Conservation (phyloP, 2,797 vertebrate species). For the Siniperca obscura region DNA sequence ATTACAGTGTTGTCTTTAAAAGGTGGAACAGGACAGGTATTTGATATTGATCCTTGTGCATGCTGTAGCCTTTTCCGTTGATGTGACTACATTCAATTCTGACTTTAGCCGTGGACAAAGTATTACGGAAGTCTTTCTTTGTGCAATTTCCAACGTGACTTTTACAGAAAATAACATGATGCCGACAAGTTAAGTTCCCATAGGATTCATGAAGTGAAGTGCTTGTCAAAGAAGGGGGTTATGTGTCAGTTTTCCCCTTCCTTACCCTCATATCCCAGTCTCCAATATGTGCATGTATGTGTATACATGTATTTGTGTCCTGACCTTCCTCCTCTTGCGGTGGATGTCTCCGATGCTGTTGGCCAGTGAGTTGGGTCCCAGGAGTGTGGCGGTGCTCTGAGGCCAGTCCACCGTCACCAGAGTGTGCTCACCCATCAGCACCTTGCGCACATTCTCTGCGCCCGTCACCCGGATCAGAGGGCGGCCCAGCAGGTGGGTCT, state of each 20-base stretch:
- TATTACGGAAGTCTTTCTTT: not conserved
- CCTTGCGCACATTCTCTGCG: slow-evolving; percentile 94
- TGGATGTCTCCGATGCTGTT: slow-evolving; percentile 98
- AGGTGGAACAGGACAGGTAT: not conserved
- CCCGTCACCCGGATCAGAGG: slow-evolving; percentile 95
- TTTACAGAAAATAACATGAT: too few species aligned
- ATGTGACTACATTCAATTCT: too few species aligned
- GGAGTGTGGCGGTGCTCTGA: slow-evolving; percentile 92
- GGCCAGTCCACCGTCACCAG: slow-evolving; percentile 97
- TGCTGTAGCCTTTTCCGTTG: not conserved
- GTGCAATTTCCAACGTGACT: too few species aligned
- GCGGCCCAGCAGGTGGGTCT: slow-evolving; percentile 95
- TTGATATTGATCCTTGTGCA: not conserved
- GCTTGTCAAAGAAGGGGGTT: not conserved
- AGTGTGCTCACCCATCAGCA: slow-evolving; percentile 96
- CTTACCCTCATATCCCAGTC: not conserved
- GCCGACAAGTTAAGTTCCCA: too few species aligned
- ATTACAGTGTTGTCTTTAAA: not conserved
- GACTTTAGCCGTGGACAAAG: too few species aligned
- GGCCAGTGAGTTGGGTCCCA: slow-evolving; percentile 95
- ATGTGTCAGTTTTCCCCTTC: not conserved
- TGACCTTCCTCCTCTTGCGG: slow-evolving; percentile 94
- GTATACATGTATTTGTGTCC: slow-evolving; percentile 17
- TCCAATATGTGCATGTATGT: not conserved
- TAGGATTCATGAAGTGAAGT: too few species aligned